These are phyloP conservation scores for Buathra laborator DNA, from an alignment of 2,888 invertebrate species.

Conservation along the genomic window DNA sequence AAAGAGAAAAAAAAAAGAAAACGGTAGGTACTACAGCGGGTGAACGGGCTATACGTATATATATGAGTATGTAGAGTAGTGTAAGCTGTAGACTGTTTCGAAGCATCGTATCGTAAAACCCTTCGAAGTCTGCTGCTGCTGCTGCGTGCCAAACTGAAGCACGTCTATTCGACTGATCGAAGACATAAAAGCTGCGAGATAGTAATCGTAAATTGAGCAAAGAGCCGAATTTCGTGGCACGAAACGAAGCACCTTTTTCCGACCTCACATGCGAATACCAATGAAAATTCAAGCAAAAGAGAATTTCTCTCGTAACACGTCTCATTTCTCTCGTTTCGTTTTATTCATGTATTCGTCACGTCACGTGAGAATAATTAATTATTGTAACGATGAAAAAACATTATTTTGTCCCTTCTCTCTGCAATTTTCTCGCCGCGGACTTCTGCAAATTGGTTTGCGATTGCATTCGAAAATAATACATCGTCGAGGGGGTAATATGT, in stretches of 20 bases:
- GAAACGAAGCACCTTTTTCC: neutral
- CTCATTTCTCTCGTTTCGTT: neutral
- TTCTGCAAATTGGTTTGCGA: neutral
- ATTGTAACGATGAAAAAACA: neutral
- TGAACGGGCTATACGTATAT: constrained; percentile 31
- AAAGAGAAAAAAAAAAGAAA: constrained; percentile 3
- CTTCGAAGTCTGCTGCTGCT: constrained; percentile 38
- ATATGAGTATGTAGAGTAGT: constrained; percentile 8
- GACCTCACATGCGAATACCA: neutral
- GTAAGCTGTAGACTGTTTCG: constrained; percentile 32
- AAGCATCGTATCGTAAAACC: constrained; percentile 63
- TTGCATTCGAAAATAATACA: neutral
- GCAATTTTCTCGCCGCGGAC: neutral
- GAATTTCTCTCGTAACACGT: too few species aligned
- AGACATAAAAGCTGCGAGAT: constrained; percentile 64
- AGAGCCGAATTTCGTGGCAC: constrained; percentile 49
- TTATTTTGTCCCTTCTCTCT: neutral
- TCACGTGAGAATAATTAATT: neutral
- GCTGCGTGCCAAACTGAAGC: constrained; percentile 59
- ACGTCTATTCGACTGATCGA: constrained; percentile 63
- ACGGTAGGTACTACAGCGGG: constrained; percentile 18
- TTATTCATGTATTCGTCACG: too few species aligned
- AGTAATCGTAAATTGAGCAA: constrained; percentile 65
- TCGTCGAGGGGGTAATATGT: neutral
- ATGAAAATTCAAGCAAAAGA: too few species aligned